These are phyloP conservation scores for Sebastes diploproa DNA, from an alignment of 2,797 vertebrate genomes.

Conservation along the genomic window DNA sequence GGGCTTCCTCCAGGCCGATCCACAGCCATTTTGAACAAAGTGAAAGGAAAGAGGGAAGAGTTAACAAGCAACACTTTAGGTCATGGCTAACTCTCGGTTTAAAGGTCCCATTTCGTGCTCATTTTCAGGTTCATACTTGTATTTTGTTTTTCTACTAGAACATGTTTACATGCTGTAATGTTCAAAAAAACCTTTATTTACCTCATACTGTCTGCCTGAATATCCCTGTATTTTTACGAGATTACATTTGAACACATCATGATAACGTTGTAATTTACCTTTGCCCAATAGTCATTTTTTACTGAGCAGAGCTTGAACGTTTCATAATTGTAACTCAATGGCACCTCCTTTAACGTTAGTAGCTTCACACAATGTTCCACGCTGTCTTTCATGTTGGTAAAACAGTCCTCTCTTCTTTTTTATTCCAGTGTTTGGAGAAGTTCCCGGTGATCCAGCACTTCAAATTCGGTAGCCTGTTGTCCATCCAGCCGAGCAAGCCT, in stretches of 20 bases:
- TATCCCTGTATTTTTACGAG: no score
- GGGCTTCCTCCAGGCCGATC: conserved; percentile 9
- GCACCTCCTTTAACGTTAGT: no score
- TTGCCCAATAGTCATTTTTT: not conserved
- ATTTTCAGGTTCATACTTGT: no score
- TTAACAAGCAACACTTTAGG: not conserved
- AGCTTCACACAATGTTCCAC: not conserved
- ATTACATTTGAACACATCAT: no score
- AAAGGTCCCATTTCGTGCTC: no score
- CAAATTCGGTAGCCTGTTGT: conserved; percentile 96
- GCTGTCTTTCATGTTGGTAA: not conserved
- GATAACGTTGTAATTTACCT: no score
- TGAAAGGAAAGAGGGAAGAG: not conserved
- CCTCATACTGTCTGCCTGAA: no score
- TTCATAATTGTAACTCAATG: no score
- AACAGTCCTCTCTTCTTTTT: not conserved
- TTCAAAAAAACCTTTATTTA: no score
- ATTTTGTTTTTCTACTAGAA: no score
- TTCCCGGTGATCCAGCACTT: conserved; percentile 99
- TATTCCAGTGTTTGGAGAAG: conserved; percentile 95
- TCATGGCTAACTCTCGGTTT: not conserved
- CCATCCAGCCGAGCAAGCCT: conserved; percentile 90
- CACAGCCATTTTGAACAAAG: not conserved
- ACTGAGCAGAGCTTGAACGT: no score
- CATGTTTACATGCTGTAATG: no score